Conservation (phyloP, 2,888 invertebrate genomes). For the Temnothorax ravouxi region DNA sequence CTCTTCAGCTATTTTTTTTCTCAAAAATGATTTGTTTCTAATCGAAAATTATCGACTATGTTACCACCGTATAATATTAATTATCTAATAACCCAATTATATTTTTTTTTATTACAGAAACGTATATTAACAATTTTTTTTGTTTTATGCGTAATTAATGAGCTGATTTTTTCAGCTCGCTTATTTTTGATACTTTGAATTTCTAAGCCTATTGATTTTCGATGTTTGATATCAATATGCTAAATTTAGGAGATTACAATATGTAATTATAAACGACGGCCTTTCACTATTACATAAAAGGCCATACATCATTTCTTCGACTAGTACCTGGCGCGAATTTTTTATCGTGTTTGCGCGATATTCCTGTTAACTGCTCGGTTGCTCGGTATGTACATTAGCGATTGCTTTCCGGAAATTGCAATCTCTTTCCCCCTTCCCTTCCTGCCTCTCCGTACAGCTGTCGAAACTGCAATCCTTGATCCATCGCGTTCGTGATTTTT, state of each 20-base stretch:
- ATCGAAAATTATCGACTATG: not conserved
- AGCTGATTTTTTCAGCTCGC: not conserved
- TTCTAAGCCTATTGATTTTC: not conserved
- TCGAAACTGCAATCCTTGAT: constrained; percentile 25
- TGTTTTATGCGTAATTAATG: not conserved
- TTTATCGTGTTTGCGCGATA: constrained; percentile 50
- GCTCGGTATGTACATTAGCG: constrained; percentile 54
- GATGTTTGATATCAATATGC: not conserved
- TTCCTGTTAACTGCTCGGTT: constrained; percentile 17
- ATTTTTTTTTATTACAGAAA: not conserved
- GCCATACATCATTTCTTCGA: not conserved
- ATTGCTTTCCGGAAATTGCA: constrained; percentile 71
- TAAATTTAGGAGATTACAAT: constrained; percentile 24
- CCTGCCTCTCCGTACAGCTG: not conserved
- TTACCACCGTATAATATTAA: not conserved
- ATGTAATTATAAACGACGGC: not conserved
- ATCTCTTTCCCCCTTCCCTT: constrained; percentile 39
- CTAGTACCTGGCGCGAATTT: constrained; percentile 23
- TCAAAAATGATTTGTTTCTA: not conserved
- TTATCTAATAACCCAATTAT: constrained; percentile 3
- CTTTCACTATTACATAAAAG: constrained; percentile 41
- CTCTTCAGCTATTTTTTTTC: not conserved
- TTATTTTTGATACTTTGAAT: not conserved
- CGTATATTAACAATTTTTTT: not conserved
- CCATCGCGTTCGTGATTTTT: constrained; percentile 51